Evolutionary conservation across 2,113 vertebrate genomes (phyloP).

Genomic region (Amia ocellicauda): DNA sequence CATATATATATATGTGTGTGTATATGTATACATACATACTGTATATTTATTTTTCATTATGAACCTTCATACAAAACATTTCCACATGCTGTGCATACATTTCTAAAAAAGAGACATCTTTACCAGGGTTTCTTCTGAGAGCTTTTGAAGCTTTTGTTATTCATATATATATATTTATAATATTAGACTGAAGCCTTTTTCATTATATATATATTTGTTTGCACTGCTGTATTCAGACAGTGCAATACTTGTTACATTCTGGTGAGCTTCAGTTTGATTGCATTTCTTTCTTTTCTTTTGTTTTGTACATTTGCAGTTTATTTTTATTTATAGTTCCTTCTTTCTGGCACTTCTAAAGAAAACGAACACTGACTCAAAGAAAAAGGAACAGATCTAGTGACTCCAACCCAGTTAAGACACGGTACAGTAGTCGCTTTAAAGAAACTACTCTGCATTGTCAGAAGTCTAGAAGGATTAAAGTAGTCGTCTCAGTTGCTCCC

Average conservation of each 20-base stretch:
- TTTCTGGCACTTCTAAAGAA: conserved; percentile 43
- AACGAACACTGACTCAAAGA: conserved; percentile 24
- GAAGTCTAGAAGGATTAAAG: background rate
- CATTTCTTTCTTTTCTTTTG: conserved; percentile 57
- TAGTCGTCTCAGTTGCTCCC: no score
- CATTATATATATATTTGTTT: conserved; percentile 42
- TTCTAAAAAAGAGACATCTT: conserved; percentile 59
- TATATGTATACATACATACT: background rate
- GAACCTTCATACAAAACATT: conserved; percentile 49
- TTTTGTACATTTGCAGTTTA: background rate
- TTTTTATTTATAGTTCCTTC: conserved; percentile 28
- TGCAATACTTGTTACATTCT: conserved; percentile 55
- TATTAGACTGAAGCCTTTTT: conserved; percentile 73
- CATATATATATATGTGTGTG: conserved; percentile 35
- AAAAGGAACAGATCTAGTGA: background rate
- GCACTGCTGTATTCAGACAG: conserved; percentile 11
- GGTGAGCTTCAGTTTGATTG: conserved; percentile 77
- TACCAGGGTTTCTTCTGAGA: conserved; percentile 57
- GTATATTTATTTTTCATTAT: conserved; percentile 34
- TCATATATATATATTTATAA: conserved; percentile 66
- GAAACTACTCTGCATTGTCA: conserved; percentile 4
- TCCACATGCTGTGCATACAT: conserved; percentile 63
- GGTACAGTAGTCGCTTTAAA: conserved; percentile 5
- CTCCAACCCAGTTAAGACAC: conserved; percentile 8
- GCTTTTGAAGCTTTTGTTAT: conserved; percentile 68